A percentile compares a stretch with the other conserved stretches of the same genome.
phyloP scores from a whole-genome alignment of 2,113 vertebrate species.

The Tonatia bakeri region DNA sequence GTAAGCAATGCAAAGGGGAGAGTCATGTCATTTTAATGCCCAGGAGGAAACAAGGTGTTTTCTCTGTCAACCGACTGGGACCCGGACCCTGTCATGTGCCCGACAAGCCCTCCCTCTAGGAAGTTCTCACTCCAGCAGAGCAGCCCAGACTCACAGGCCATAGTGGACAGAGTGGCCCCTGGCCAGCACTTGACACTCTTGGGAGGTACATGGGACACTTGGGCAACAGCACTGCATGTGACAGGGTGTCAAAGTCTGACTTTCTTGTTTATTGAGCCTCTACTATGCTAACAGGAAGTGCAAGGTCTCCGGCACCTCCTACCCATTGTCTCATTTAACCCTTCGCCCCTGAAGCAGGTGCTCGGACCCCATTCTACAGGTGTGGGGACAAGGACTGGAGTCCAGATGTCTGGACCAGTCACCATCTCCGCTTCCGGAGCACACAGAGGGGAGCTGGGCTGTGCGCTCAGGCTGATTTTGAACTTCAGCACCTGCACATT shows the following conservation, averaged over 20 bases:
- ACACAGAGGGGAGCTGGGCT: background rate
- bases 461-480: background rate
- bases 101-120: background rate
- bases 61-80: background rate
- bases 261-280: background rate
- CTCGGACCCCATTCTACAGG: too few relatives aligned
- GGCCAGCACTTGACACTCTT: background rate
- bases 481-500: background rate
- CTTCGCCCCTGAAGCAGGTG: rapidly evolving
- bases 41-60: background rate
- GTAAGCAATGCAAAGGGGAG: background rate
- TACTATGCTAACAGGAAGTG: background rate
- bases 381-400: rapidly evolving
- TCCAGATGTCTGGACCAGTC: background rate
- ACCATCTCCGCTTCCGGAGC: background rate
- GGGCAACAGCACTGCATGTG: rapidly evolving
- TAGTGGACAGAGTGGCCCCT: rapidly evolving
- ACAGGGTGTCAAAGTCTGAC: background rate
- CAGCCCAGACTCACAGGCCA: background rate
- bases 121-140: background rate
- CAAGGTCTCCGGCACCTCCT: background rate
- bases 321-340: rapidly evolving
- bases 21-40: background rate
- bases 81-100: rapidly evolving
- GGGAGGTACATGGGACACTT: background rate